Conservation (phyloP, 1,140 invertebrate genomes). For the Megalonaias nervosa region DNA sequence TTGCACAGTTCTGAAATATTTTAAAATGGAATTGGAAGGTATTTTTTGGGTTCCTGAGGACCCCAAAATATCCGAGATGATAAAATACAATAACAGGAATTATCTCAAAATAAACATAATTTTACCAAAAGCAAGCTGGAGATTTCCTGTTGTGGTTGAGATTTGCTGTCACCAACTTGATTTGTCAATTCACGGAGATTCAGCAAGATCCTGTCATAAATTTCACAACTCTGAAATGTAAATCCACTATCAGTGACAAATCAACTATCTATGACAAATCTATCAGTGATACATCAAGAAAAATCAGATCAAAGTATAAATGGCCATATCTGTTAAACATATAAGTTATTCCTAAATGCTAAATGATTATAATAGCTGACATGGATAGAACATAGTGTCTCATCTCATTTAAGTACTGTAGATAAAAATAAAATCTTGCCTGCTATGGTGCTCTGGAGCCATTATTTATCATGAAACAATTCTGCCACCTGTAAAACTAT, state of each 20-base stretch:
- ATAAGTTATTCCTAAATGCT: not conserved
- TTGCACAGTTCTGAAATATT: too few species aligned
- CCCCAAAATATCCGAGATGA: not conserved
- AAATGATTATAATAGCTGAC: not conserved
- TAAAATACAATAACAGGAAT: not conserved
- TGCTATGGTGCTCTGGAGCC: too few species aligned
- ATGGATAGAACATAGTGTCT: too few species aligned
- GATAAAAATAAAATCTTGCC: too few species aligned
- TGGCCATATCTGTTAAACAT: not conserved
- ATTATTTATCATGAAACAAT: too few species aligned
- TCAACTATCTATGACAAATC: not conserved
- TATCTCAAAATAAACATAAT: not conserved
- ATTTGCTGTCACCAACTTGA: not conserved
- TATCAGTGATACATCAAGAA: not conserved
- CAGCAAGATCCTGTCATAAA: not conserved
- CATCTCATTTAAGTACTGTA: too few species aligned
- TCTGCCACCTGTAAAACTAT: too few species aligned
- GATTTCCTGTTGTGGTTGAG: not conserved
- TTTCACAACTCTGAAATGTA: slow-evolving; percentile 1
- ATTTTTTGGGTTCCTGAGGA: not conserved
- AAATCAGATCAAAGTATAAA: not conserved
- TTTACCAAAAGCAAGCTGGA: not conserved
- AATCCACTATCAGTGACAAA: not conserved
- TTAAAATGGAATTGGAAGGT: not conserved
- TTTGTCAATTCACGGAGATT: not conserved